Percentiles rank a stretch among this genome's conserved stretches.
phyloP scores from a whole-genome alignment of 2,113 vertebrate species.

The Sapajus apella region DNA sequence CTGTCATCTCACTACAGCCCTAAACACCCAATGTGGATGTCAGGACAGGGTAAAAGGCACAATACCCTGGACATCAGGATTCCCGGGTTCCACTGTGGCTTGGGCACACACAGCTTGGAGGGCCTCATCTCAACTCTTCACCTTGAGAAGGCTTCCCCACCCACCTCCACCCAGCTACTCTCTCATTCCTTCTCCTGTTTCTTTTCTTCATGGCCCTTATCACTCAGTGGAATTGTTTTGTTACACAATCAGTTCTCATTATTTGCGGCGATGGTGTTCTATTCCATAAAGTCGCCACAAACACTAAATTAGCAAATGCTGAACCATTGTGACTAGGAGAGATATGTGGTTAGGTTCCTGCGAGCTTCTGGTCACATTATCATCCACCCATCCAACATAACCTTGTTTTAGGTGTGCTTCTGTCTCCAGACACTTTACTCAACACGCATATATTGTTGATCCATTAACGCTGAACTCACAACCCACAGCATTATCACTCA shows the following conservation, averaged over 20 bases:
- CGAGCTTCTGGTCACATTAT: neutral
- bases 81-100: rapidly evolving
- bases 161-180: too few relatives aligned
- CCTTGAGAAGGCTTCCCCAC: neutral
- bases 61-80: rapidly evolving
- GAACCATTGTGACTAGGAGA: neutral
- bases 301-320: neutral
- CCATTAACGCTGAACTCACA: neutral
- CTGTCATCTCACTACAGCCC: neutral
- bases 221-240: neutral
- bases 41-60: rapidly evolving
- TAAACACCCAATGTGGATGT: rapidly evolving
- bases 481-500: neutral
- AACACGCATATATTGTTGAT: neutral
- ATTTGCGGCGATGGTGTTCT: neutral
- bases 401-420: neutral
- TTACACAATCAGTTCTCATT: neutral
- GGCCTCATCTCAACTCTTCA: neutral
- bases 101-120: rapidly evolving
- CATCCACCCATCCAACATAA: neutral
- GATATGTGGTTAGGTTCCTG: neutral
- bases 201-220: neutral
- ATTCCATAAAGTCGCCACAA: neutral
- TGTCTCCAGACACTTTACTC: neutral
- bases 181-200: neutral